phyloP scores from a whole-genome alignment of 2,113 vertebrate genomes.

The Ophthalmolycus amberensis region DNA sequence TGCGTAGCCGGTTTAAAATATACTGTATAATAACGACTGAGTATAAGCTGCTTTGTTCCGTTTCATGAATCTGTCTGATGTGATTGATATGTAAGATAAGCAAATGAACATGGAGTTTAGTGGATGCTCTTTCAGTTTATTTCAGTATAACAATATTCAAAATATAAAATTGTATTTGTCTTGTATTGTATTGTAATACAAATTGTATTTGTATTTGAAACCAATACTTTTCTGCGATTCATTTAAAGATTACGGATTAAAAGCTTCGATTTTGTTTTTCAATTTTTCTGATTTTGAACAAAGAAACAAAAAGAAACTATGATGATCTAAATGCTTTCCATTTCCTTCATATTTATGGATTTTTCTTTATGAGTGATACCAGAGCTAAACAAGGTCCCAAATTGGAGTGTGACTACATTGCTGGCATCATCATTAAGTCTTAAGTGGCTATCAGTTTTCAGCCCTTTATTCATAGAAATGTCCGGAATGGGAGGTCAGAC shows the following conservation, averaged over 20 bases:
- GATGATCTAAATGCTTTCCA: neutral
- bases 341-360: neutral
- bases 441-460: conserved; percentile 35
- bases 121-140: neutral
- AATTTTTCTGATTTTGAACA: neutral
- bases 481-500: conserved; percentile 43
- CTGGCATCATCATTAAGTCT: conserved; percentile 40
- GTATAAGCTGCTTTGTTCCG: neutral
- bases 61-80: neutral
- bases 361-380: neutral
- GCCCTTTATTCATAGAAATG: conserved; percentile 23
- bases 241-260: neutral
- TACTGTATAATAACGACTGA: neutral
- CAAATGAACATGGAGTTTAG: neutral
- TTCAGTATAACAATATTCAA: neutral
- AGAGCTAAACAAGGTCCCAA: conserved; percentile 7
- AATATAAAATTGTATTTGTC: neutral
- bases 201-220: neutral
- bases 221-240: neutral
- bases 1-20: neutral
- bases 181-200: too few relatives aligned
- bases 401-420: neutral
- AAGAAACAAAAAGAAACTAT: neutral
- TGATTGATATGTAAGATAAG: neutral
- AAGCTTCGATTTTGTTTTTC: neutral